These are phyloP conservation scores for Tragelaphus strepsiceros DNA, from an alignment of 2,113 vertebrate species.

Conservation along the genomic window DNA sequence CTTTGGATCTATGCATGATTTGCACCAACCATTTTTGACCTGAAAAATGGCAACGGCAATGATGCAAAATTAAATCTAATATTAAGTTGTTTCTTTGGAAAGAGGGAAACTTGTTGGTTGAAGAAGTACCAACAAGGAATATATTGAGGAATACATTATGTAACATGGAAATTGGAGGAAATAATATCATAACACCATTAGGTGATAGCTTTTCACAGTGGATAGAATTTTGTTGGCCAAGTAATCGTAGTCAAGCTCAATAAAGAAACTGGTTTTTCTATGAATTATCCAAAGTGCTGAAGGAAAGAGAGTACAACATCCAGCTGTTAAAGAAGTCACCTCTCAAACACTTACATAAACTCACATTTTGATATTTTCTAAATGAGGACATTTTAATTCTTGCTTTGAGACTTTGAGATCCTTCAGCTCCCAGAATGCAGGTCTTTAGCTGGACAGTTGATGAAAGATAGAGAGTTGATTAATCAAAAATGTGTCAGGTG, in stretches of 20 bases:
- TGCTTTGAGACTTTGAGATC: background rate
- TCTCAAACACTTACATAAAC: background rate
- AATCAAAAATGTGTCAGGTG: background rate
- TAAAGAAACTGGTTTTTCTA: background rate
- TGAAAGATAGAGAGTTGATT: background rate
- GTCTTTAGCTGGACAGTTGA: background rate
- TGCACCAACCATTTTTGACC: background rate
- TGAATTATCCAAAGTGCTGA: background rate
- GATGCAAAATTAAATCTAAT: background rate
- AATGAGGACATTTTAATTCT: background rate
- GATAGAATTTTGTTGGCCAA: background rate
- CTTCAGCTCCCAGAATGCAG: background rate
- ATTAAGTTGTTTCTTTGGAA: background rate
- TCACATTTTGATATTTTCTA: background rate
- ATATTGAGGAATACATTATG: background rate
- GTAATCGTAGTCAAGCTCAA: background rate
- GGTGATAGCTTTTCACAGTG: background rate
- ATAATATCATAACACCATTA: background rate
- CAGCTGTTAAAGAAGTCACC: background rate
- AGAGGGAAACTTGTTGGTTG: background rate
- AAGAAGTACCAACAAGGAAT: background rate
- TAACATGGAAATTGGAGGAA: background rate
- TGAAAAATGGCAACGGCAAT: background rate
- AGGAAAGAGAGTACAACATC: background rate
- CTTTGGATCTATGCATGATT: background rate